Evolutionary conservation across 2,888 invertebrate genomes (phyloP), one percentile per base, ranked within the genome.

Genomic region (Brassicogethes aeneus): DNA sequence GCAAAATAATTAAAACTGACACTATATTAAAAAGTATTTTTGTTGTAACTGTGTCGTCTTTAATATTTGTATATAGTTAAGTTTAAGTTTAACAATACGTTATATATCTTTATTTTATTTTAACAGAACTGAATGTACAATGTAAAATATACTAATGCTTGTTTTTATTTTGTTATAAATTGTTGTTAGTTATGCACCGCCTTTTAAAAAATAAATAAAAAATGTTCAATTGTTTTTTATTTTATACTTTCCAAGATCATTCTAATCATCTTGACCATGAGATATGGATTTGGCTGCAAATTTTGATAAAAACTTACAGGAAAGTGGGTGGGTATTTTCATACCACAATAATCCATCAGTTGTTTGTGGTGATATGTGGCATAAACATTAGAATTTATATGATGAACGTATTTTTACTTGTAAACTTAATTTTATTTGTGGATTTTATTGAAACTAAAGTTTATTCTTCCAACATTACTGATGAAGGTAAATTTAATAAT

Each of bases 61-160:
- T 35, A 15, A 35, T 8, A 12, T 12, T 14, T 43, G 30, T 30
- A 39, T 36, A 39, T 37, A 34, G 35, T 31, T 32, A 37, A 15
- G 15, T 16, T 41, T 37, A 36, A 16, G 12, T 30, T 37, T 34
- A 44, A 44, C 30, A 13, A 44, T 31, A 40, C 41, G 31, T 15
- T 41, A 35, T n/a, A 17, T 44, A 39, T 43, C 38, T 44, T 39
- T 39, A 43, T 43, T 39, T 42, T 43, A 16, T 33, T 42, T 37
- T 51, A 54, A 54, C 43, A 41, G 48, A 55, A 55, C 54, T 54
- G 52, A 54, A 48, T 52, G 48, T 52, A 52, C 41, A 51, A 46
- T 56, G 52, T 55, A 51, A 45, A 51, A 42, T 38, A 42, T 47
- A 57, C 56, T 57, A 55, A 57, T 54, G 57, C 57, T 58, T 57